These are phyloP conservation scores for Pandemis cinnamomeana DNA, from an alignment of 2,888 invertebrate species.

Conservation along the genomic window DNA sequence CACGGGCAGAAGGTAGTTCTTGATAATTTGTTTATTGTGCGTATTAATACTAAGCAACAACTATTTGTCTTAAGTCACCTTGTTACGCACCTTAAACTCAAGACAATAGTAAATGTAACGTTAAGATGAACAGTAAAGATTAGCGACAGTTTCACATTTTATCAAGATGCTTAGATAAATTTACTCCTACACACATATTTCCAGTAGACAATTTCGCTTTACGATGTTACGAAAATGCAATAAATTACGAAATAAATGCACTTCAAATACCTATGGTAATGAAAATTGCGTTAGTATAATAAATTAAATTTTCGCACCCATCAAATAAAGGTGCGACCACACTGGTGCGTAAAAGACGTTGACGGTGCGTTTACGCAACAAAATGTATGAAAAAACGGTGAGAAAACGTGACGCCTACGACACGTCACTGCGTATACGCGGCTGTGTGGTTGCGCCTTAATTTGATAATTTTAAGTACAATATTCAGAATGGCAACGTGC, in stretches of 20 bases:
- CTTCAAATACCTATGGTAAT: background rate
- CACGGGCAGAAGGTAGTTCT: too few relatives aligned
- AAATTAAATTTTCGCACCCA: background rate
- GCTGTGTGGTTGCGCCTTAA: too few relatives aligned
- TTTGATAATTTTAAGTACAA: too few relatives aligned
- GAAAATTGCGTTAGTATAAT: background rate
- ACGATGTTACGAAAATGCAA: slow-evolving; percentile 2
- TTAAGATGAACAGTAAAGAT: slow-evolving; percentile 19
- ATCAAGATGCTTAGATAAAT: slow-evolving; percentile 7
- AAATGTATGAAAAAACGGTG: too few relatives aligned
- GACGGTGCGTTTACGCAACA: too few relatives aligned
- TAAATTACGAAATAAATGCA: background rate
- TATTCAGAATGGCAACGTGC: too few relatives aligned
- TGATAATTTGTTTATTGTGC: too few relatives aligned
- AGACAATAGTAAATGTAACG: background rate
- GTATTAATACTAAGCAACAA: too few relatives aligned
- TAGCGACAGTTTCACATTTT: background rate
- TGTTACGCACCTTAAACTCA: background rate
- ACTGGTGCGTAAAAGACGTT: too few relatives aligned
- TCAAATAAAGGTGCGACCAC: background rate
- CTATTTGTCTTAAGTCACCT: background rate
- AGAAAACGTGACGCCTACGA: too few relatives aligned
- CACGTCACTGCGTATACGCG: too few relatives aligned
- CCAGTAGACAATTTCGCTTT: background rate
- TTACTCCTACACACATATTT: slow-evolving; percentile 15